Evolutionary conservation across 2,888 invertebrate species (phyloP).

Genomic region (Xanthia icteritia): DNA sequence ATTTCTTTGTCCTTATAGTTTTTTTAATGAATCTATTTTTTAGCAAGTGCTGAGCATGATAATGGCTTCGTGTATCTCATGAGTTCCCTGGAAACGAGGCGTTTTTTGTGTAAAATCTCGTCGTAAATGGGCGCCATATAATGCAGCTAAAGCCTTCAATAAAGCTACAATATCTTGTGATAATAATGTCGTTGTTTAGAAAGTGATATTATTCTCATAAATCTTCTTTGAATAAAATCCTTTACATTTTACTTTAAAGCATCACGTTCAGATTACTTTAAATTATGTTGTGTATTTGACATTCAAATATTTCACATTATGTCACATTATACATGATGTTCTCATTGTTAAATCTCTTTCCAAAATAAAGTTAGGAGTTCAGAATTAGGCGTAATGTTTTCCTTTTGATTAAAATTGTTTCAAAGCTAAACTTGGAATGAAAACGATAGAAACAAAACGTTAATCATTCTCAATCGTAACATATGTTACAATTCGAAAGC

Average conservation of each 20-base stretch:
- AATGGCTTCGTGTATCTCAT: not conserved
- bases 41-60: not conserved
- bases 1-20: not conserved
- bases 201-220: not conserved
- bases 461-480: conserved; percentile 28
- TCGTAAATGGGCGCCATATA: not conserved
- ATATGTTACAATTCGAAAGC: conserved; percentile 43
- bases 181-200: not conserved
- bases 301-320: not conserved
- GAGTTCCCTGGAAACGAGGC: not conserved
- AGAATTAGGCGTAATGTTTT: conserved; percentile 2
- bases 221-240: not conserved
- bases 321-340: no score
- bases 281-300: not conserved
- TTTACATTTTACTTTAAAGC: not conserved
- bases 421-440: conserved; percentile 8
- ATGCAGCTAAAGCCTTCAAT: not conserved
- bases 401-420: conserved; percentile 33
- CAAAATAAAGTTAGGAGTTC: not conserved
- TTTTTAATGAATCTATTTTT: not conserved
- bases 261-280: not conserved
- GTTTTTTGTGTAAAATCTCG: not conserved
- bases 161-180: conserved; percentile 16
- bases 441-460: conserved; percentile 25
- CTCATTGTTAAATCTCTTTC: conserved; percentile 2